Evolutionary conservation across 2,797 vertebrate genomes (phyloP).

Genomic region (Acipenser transmontanus): DNA sequence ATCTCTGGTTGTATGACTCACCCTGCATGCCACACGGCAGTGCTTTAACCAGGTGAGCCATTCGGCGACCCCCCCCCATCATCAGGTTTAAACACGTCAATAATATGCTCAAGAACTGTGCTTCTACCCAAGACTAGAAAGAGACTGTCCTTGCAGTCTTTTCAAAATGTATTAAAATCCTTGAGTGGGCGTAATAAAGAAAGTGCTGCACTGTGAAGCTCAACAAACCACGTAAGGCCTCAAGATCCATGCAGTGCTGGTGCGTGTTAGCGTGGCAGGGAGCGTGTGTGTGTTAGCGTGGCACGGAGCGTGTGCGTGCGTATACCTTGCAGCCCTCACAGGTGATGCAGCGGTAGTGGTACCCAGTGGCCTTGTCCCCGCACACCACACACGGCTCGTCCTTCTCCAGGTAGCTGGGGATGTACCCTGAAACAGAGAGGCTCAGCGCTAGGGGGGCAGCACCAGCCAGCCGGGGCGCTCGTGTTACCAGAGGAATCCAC

Average conservation of each 20-base stretch:
- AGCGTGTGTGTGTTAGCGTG: slow-evolving; percentile 13
- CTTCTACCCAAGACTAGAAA: too few species aligned
- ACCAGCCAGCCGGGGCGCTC: not conserved
- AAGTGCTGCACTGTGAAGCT: too few species aligned
- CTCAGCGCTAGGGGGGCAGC: not conserved
- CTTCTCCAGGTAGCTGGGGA: slow-evolving; percentile 98
- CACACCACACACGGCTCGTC: slow-evolving; percentile 98
- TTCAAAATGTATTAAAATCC: too few species aligned
- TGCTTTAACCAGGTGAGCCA: too few species aligned
- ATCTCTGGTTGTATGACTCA: too few species aligned
- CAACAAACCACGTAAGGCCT: too few species aligned
- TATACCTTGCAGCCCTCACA: slow-evolving; percentile 98
- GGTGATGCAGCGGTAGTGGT: slow-evolving; percentile 98
- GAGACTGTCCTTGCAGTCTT: too few species aligned
- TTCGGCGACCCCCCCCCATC: too few species aligned
- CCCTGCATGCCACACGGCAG: too few species aligned
- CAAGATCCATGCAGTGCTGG: not conserved
- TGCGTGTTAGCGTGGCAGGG: not conserved
- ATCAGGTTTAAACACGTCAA: too few species aligned
- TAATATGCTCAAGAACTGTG: too few species aligned
- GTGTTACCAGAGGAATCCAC: slow-evolving; percentile 2
- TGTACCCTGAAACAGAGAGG: slow-evolving; percentile 76
- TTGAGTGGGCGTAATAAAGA: too few species aligned
- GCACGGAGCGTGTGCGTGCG: slow-evolving; percentile 3
- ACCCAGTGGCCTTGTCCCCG: slow-evolving; percentile 93